Base-by-base conservation (phyloP, 2,888 invertebrate genomes). In the Timandra comae region DNA sequence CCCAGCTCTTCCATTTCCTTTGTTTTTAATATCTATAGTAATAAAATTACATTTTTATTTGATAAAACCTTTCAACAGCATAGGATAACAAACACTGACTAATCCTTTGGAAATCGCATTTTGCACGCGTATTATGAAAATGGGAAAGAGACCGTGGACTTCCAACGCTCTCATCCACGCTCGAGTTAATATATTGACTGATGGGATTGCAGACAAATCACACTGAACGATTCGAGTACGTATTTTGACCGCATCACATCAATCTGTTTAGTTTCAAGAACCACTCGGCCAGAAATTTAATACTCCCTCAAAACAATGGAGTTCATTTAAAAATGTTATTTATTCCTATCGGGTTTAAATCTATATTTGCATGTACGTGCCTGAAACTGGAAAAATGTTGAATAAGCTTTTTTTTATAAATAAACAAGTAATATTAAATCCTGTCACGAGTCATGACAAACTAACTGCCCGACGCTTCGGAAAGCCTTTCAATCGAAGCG, bases 161-260 rank as follows among this genome's bases (percentile, higher is more conserved):
- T n/a, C n/a, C n/a, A n/a, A n/a, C n/a, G 37, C 34, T 41, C 33
- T 51, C 45, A 43, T 35, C 31, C 36, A 55, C 52, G 61, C 49
- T 59, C 49, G 52, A 63, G 58, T 63, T 64, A 62, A 61, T 63
- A 55, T 54, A 16, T 16, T 16, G 41, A 41, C 41, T 63, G 59
- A 59, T 51, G 48, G 55, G 55, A 57, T 57, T 51, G 41, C 47
- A 41, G 43, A 43, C 46, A 51, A 64, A 63, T 66, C 62, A 61
- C 54, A 61, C 59, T 49, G 54, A 48, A 52, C 47, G 49, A 42
- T 46, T 42, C 41, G 38, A 52, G 40, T 52, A 16, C 4, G 6
- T 16, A 49, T 56, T 52, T 55, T 54, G 42, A 44, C 46, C 37
- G 34, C 24, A 13, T 23, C 31, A 22, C 33, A 40, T 37, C 33